Base-by-base conservation (phyloP, 2,113 vertebrate species). In the Gnathochromis pfefferi region DNA sequence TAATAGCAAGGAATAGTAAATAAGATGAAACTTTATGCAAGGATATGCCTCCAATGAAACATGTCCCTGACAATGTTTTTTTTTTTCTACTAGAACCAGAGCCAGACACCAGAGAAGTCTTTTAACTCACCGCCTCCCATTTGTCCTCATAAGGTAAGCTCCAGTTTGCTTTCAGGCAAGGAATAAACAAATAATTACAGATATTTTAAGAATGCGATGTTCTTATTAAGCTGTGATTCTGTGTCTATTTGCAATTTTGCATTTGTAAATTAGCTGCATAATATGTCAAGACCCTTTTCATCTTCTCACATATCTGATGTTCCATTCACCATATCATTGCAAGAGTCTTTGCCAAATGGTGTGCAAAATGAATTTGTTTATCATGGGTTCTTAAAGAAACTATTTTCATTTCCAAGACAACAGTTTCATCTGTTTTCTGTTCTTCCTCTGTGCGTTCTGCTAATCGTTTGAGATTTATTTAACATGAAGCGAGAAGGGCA, bases 141-240 rank as follows among this genome's bases (percentile, higher is more conserved):
- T 78, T 97, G 96, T 92, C 96, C 96, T 84, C 96, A 97, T 94
- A 96, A 97, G 96, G 96, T 97, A 95, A 96, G 93, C 87, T 47
- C 63, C 68, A 60, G 57, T 28, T 80, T 85, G 47, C 82, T 83
- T 81, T 70, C 80, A 90, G 21, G 33, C 79, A 40, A 33, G 49
- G 47, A 38, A 84, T 42, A 87, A 87, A 87, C 47, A 88, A 90
- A 84, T 82, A 81, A 89, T 49, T 79, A n/a, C 45, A 85, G 47
- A 70, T 82, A 87, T 75, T 82, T 87, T 28, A 81, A 40, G 40
- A 70, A 86, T 65, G 73, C 33, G 11, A 49, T 78, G 17, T 89
- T 78, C 45, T 65, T 11, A 28, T 85, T 63, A 38, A 53, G 7
- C 28, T 63, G 42, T 26, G 26, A 65, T 65, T 80, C 14, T 14